Percentiles rank a stretch among this genome's conserved stretches.
These are phyloP conservation scores for Hemiprocne comata DNA, from an alignment of 2,113 vertebrate species.

Conservation along the genomic window DNA sequence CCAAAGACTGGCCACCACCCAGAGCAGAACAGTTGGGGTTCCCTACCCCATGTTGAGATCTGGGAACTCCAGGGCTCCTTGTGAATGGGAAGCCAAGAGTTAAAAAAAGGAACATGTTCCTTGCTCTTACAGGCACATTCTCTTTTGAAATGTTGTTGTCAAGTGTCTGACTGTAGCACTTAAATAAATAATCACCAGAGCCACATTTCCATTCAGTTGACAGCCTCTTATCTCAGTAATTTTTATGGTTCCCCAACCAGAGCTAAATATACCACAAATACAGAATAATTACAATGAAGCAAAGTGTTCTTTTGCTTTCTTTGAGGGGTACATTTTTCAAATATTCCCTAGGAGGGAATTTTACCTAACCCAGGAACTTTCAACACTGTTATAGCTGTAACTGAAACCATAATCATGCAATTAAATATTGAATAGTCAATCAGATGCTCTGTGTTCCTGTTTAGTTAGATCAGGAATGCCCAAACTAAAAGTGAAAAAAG, in stretches of 20 bases:
- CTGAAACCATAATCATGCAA: neutral
- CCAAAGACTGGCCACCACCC: neutral
- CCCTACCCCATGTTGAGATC: neutral
- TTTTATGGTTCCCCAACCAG: slow-evolving; percentile 42
- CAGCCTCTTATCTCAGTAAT: neutral
- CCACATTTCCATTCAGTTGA: neutral
- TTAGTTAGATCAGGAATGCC: neutral
- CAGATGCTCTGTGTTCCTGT: neutral
- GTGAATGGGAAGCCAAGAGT: neutral
- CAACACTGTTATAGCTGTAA: neutral
- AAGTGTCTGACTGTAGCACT: slow-evolving; percentile 11
- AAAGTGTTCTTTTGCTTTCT: neutral
- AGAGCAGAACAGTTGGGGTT: neutral
- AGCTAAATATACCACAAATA: neutral
- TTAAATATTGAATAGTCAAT: slow-evolving; percentile 54
- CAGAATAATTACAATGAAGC: slow-evolving; percentile 41
- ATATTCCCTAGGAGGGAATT: neutral
- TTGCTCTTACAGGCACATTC: neutral
- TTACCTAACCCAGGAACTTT: slow-evolving; percentile 15
- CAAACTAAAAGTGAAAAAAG: neutral
- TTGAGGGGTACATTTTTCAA: neutral
- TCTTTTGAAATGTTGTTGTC: neutral
- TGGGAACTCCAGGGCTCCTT: neutral
- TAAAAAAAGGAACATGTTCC: neutral
- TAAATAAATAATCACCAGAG: slow-evolving; percentile 41